Base-by-base conservation (phyloP, 2,113 vertebrate genomes). In the Caranx melampygus region DNA sequence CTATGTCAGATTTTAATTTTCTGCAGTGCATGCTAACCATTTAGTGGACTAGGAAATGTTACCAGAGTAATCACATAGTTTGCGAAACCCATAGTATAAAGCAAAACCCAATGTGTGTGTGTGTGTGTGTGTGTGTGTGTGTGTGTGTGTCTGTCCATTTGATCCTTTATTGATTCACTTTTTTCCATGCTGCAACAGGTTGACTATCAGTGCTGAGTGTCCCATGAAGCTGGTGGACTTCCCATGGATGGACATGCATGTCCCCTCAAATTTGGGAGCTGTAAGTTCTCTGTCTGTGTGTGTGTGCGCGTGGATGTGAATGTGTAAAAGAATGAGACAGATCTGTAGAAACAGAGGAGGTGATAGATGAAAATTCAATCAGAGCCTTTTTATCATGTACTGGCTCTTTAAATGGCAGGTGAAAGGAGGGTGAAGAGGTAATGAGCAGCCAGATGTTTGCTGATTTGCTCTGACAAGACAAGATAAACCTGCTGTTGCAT, bases 161-260 rank as follows among this genome's bases (percentile, higher is more conserved):
- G 52, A 18, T 63, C 13, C 40, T 13, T 49, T 51, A 47, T 33
- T 26, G 37, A 58, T 8, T 12, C 12, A 3, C 18, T 58, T 15
- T 55, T 75, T 18, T 84, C 8, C 91, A 34, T 73, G 6, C 94
- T 76, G 34, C 90, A 89, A 80, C 94, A 99, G 98, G 93, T 94
- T 99, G 93, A 99, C 98, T 75, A 99, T 99, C 89, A 99, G 94
- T 89, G 98, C 98, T 5, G 96, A 99, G 91, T 99, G 98, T 91
- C 98, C 98, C 67, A 99, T 99, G 98, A 98, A 96, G 94, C 92
- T 99, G 61, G 96, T 99, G 94, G 95, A 99, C 94, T 99, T 99
- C 89, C 98, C 61, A 99, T 99, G 98, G 98, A 99, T 87, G 98
- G 97, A 82, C 98, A 99, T 77, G 97, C 97, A 51, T 99, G 98